A percentile compares a stretch with the other conserved stretches of the same genome.
These are phyloP conservation scores for Xylota segnis DNA, from an alignment of 2,888 invertebrate species.

Conservation along the genomic window DNA sequence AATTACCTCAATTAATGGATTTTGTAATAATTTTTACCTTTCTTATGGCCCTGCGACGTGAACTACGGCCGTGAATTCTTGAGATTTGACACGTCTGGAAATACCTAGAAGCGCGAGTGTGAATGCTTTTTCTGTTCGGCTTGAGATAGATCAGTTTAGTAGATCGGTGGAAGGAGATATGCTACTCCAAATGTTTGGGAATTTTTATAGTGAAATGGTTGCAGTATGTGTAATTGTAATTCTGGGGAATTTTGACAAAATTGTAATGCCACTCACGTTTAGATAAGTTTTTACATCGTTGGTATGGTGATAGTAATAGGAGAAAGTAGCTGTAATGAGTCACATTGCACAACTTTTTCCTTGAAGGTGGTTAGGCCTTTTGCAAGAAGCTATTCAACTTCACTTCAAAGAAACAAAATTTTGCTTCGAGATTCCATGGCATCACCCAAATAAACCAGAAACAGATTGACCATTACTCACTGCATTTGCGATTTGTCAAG, in stretches of 20 bases:
- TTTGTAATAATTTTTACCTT: constrained; percentile 16
- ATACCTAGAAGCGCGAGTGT: background rate
- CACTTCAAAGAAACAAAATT: too few species aligned
- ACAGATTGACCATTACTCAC: too few species aligned
- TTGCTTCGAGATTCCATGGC: too few species aligned
- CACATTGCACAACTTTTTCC: too few species aligned
- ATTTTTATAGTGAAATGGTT: background rate
- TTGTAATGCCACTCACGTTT: background rate
- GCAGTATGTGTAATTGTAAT: background rate
- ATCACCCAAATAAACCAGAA: too few species aligned
- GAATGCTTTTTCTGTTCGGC: background rate
- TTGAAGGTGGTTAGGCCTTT: too few species aligned
- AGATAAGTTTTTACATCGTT: background rate
- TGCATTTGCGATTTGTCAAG: too few species aligned
- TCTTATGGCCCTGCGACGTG: constrained; percentile 1
- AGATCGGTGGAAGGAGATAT: background rate
- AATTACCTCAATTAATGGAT: constrained; percentile 9
- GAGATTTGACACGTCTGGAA: background rate
- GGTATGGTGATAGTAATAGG: background rate
- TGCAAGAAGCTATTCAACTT: too few species aligned
- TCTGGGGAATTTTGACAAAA: background rate
- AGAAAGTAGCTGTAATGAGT: too few species aligned
- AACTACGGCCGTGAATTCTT: constrained; percentile 13
- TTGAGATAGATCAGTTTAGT: constrained; percentile 4
- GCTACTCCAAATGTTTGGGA: background rate